phyloP scores from a whole-genome alignment of 30 jellyfish, hydroid and myxozoan species.

The Chrysaora quinquecirrha region DNA sequence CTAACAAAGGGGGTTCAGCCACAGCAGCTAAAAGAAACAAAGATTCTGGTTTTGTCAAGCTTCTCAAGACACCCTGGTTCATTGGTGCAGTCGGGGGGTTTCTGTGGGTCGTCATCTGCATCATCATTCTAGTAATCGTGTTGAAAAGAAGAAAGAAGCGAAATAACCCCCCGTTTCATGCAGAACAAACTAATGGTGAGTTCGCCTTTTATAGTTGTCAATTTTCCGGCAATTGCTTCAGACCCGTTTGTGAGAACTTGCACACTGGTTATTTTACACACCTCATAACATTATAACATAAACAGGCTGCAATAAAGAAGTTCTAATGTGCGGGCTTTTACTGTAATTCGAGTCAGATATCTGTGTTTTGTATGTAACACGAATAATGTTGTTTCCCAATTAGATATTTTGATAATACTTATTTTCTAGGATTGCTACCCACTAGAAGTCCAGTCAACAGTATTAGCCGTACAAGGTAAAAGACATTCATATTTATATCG shows the following conservation, averaged over 20 bases:
- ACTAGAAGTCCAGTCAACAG: conserved; percentile 79
- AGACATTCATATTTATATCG: no score
- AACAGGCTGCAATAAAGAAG: no score
- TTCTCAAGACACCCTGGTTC: conserved; percentile 91
- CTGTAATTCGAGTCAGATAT: no score
- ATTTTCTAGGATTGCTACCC: conserved; percentile 70
- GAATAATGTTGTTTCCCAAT: no score
- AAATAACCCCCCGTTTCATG: conserved; percentile 36
- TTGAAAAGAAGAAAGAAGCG: conserved; percentile 62
- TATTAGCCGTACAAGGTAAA: conserved; percentile 82
- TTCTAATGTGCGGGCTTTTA: no score
- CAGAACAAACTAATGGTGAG: conserved; percentile 83
- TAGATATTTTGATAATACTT: no score
- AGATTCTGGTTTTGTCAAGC: conserved; percentile 43
- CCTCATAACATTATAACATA: no score
- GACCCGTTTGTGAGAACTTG: no score
- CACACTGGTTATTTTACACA: no score
- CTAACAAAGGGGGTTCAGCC: conserved; percentile 15
- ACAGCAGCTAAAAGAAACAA: conserved; percentile 14
- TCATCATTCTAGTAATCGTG: conserved; percentile 69
- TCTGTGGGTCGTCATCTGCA: conserved; percentile 57
- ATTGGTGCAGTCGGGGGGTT: conserved; percentile 91
- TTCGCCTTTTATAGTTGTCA: no score
- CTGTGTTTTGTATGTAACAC: no score
- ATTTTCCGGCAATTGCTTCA: no score